Conservation (phyloP, 2,888 invertebrate species). For the Polyommatus iphigenia region DNA sequence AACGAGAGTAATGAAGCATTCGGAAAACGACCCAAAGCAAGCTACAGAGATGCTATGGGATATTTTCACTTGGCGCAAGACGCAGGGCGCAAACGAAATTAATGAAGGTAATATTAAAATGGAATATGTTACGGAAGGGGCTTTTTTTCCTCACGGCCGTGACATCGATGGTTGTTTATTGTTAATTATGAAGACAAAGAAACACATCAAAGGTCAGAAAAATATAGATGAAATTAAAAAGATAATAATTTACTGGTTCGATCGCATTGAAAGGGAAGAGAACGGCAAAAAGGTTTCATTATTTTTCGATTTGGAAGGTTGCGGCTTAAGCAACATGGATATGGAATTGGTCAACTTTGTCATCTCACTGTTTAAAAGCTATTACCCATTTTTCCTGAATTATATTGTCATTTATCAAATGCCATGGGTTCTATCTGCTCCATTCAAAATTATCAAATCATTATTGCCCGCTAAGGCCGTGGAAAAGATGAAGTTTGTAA, state of each 20-base stretch:
- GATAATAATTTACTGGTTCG: slow-evolving; percentile 92
- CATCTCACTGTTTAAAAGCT: slow-evolving; percentile 91
- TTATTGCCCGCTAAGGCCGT: slow-evolving; percentile 93
- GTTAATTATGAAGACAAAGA: slow-evolving; percentile 89
- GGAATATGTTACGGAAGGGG: slow-evolving; percentile 86
- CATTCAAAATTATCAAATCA: slow-evolving; percentile 93
- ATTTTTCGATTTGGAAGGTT: slow-evolving; percentile 94
- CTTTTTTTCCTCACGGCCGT: slow-evolving; percentile 86
- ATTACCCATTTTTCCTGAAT: slow-evolving; percentile 93
- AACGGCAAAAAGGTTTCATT: slow-evolving; percentile 89
- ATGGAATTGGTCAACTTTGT: slow-evolving; percentile 94
- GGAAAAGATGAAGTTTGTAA: slow-evolving; percentile 91
- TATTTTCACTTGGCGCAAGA: slow-evolving; percentile 88
- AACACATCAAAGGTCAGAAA: slow-evolving; percentile 88
- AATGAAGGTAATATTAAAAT: slow-evolving; percentile 83
- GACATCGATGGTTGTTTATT: slow-evolving; percentile 90
- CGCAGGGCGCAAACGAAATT: slow-evolving; percentile 86
- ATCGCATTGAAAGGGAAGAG: slow-evolving; percentile 87
- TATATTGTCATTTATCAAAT: slow-evolving; percentile 95
- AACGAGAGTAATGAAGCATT: slow-evolving; percentile 84
- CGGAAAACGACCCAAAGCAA: slow-evolving; percentile 82
- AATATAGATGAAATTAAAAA: slow-evolving; percentile 88
- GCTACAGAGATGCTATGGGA: slow-evolving; percentile 87
- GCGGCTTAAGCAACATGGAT: slow-evolving; percentile 93
- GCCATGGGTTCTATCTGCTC: slow-evolving; percentile 96